Evolutionary conservation across 2,113 vertebrate genomes (phyloP).

Genomic region (Otocyon megalotis): DNA sequence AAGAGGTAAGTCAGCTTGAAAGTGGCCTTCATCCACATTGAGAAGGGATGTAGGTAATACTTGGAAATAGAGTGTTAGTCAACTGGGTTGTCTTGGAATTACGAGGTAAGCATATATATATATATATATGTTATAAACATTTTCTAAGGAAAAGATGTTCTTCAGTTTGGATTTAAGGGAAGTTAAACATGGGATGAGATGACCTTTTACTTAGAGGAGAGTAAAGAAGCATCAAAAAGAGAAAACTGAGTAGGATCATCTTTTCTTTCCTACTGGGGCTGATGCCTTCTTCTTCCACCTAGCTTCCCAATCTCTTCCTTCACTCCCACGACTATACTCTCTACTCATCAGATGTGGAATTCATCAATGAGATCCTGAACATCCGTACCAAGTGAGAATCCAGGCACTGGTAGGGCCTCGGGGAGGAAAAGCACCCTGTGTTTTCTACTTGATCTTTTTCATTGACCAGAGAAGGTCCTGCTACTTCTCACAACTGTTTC

Average conservation of each 20-base stretch:
- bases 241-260: neutral
- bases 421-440: neutral
- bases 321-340: slow-evolving; percentile 90
- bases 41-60: neutral
- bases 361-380: slow-evolving; percentile 91
- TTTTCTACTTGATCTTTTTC: neutral
- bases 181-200: neutral
- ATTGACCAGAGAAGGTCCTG: neutral
- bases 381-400: slow-evolving; percentile 89
- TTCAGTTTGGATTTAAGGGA: neutral
- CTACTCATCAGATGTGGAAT: slow-evolving; percentile 92
- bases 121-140: neutral
- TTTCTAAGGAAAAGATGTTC: neutral
- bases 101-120: neutral
- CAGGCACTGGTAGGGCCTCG: neutral
- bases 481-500: neutral
- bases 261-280: neutral
- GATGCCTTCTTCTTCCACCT: slow-evolving; percentile 63
- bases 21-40: neutral
- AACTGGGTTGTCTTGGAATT: neutral
- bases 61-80: neutral
- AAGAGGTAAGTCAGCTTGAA: slow-evolving; percentile 87
- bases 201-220: neutral
- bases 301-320: slow-evolving; percentile 92
- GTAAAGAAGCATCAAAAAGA: neutral